A percentile compares a stretch with the other conserved stretches of the same genome.
Conservation (phyloP, 2,113 vertebrate genomes). For the Aegypius monachus region DNA sequence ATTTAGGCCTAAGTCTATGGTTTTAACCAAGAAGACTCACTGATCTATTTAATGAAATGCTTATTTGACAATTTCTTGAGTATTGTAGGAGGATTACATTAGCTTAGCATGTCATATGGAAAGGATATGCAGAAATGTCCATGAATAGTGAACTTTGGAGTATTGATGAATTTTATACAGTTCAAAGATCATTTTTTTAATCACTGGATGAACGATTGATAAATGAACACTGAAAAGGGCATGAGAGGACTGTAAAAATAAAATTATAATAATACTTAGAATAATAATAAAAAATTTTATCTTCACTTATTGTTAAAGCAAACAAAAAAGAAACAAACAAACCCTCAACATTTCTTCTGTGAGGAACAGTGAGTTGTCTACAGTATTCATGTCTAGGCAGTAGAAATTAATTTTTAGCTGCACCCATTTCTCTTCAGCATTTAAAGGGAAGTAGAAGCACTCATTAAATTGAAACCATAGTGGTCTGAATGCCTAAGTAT, state of each 20-base stretch:
- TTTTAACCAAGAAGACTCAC: neutral
- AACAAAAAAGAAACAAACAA: neutral
- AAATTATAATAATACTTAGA: neutral
- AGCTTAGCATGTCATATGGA: neutral
- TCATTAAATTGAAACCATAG: neutral
- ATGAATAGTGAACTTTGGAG: neutral
- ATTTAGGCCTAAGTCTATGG: neutral
- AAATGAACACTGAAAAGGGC: neutral
- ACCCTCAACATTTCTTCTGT: neutral
- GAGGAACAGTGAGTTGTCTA: neutral
- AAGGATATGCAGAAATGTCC: neutral
- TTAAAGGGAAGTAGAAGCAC: neutral
- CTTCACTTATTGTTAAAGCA: neutral
- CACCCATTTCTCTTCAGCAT: neutral
- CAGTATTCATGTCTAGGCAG: neutral
- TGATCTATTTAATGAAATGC: neutral
- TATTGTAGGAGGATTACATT: neutral
- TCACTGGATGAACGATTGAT: neutral
- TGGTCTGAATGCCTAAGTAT: neutral
- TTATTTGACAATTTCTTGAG: neutral
- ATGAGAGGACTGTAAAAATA: neutral
- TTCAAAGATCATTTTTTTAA: neutral
- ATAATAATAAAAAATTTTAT: neutral
- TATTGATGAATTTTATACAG: neutral
- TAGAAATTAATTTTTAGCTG: conserved; percentile 8